phyloP scores from a whole-genome alignment of 2,888 invertebrate genomes.

The Drosophila atroscutellata region DNA sequence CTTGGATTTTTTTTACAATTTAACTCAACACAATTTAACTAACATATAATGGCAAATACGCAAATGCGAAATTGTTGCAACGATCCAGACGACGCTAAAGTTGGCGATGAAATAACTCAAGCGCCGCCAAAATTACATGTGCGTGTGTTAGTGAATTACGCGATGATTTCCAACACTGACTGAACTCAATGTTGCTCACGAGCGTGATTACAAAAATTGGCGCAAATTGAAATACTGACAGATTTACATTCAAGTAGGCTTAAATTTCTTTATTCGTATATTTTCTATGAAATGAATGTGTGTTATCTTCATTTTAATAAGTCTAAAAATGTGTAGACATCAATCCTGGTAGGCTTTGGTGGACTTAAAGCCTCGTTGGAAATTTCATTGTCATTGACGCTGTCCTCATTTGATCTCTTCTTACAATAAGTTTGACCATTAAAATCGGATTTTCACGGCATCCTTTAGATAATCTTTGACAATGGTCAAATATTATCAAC shows the following conservation, averaged over 20 bases:
- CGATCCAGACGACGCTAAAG: conserved; percentile 32
- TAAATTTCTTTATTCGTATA: neutral
- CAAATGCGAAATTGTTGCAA: neutral
- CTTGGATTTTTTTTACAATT: neutral
- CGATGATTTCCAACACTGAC: conserved; percentile 22
- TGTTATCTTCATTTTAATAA: neutral
- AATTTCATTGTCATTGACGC: neutral
- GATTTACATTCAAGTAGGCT: neutral
- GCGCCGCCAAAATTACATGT: conserved; percentile 52
- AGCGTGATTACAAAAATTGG: conserved; percentile 7
- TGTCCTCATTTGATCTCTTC: too few species aligned
- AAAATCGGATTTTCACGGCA: neutral
- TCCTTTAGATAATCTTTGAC: neutral
- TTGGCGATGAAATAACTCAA: conserved; percentile 51
- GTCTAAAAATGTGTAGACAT: neutral
- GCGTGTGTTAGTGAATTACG: conserved; percentile 21
- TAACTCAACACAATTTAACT: neutral
- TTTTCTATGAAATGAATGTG: neutral
- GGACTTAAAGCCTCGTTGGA: neutral
- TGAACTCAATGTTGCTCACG: conserved; percentile 4
- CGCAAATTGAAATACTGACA: conserved; percentile 2
- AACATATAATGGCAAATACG: neutral
- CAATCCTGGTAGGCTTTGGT: neutral
- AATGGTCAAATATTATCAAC: neutral
- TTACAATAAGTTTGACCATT: neutral